A percentile compares a stretch with the other conserved stretches of the same genome.
Evolutionary conservation across 2,888 invertebrate species (phyloP).

Genomic region (Muschampia plurimacula): DNA sequence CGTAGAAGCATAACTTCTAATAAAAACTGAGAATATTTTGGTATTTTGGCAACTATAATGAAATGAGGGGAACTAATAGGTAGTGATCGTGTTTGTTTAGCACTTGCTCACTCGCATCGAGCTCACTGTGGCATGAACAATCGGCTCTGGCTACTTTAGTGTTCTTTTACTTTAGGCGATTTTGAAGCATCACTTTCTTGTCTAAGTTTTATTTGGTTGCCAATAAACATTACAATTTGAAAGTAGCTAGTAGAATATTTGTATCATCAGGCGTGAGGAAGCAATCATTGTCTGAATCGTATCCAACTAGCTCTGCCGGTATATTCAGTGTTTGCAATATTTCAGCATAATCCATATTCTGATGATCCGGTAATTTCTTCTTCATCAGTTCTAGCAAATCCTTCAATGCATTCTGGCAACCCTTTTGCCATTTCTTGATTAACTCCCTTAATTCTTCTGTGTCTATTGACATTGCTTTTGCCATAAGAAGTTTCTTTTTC

Average conservation of each 20-base stretch:
- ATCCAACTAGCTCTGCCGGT: slow-evolving; percentile 75
- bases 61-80: too few relatives aligned
- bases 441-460: slow-evolving; percentile 75
- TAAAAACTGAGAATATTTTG: too few relatives aligned
- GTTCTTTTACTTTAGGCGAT: too few relatives aligned
- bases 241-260: slow-evolving; percentile 63
- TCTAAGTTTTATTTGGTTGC: too few relatives aligned
- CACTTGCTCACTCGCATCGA: too few relatives aligned
- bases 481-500: slow-evolving; percentile 72
- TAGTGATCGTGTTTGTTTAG: too few relatives aligned
- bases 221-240: slow-evolving; percentile 47
- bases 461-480: slow-evolving; percentile 70
- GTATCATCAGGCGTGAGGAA: slow-evolving; percentile 74
- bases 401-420: slow-evolving; percentile 81
- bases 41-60: too few relatives aligned
- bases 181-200: too few relatives aligned
- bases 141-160: too few relatives aligned
- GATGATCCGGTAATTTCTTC: slow-evolving; percentile 68
- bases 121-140: too few relatives aligned
- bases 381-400: slow-evolving; percentile 79
- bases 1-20: too few relatives aligned
- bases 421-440: slow-evolving; percentile 83
- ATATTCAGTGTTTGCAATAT: slow-evolving; percentile 80
- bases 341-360: slow-evolving; percentile 75
- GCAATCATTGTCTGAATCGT: slow-evolving; percentile 79